These are phyloP conservation scores for Anguilla rostrata DNA, from an alignment of 2,113 vertebrate species.

Conservation along the genomic window DNA sequence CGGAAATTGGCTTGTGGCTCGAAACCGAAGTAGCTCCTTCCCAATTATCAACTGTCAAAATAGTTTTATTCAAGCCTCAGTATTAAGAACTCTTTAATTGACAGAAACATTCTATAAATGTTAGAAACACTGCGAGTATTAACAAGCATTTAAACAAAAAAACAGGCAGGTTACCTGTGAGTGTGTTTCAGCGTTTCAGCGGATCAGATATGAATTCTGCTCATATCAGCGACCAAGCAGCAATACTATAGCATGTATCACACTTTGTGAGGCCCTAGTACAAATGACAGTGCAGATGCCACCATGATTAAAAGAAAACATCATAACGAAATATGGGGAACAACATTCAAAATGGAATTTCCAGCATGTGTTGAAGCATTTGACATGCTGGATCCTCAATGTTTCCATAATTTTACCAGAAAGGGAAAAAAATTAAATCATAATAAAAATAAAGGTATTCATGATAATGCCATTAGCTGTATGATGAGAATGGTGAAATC, in stretches of 20 bases:
- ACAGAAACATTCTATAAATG: not conserved
- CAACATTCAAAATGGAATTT: not conserved
- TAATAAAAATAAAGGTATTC: not conserved
- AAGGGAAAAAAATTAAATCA: not conserved
- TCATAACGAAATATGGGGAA: constrained; percentile 18
- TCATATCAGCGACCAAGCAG: no score
- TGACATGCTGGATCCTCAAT: not conserved
- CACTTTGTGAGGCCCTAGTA: constrained; percentile 4
- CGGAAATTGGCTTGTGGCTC: not conserved
- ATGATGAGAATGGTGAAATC: not conserved
- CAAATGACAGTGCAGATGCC: not conserved
- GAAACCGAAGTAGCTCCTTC: not conserved
- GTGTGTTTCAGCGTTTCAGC: not conserved
- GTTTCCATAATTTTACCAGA: not conserved
- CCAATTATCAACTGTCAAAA: not conserved
- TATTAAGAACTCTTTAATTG: not conserved
- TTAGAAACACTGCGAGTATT: not conserved
- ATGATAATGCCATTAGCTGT: not conserved
- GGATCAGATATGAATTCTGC: not conserved
- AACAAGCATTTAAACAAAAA: not conserved
- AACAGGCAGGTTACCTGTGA: not conserved
- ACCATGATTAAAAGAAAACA: constrained; percentile 26
- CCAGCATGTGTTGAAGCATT: not conserved
- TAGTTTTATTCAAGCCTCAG: not conserved
- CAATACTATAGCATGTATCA: constrained; percentile 1